Evolutionary conservation across 2,888 invertebrate genomes (phyloP).

Genomic region (Aspidiotus destructor): DNA sequence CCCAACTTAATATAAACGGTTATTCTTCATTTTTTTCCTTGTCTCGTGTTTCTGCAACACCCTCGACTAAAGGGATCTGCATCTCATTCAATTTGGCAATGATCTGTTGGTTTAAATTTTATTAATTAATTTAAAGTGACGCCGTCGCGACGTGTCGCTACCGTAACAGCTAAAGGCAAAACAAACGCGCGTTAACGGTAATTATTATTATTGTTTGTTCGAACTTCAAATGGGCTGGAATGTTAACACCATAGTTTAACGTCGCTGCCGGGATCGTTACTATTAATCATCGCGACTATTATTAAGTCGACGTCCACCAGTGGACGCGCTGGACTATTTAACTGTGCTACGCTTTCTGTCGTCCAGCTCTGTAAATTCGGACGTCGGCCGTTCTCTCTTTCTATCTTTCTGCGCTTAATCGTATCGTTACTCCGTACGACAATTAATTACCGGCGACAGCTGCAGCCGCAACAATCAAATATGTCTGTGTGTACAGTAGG

Average conservation of each 20-base stretch:
- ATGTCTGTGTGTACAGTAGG: constrained; percentile 10
- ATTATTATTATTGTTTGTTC: constrained; percentile 1
- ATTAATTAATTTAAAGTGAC: neutral
- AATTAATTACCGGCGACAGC: constrained; percentile 29
- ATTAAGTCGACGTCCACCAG: constrained; percentile 29
- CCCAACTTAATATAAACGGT: too few relatives aligned
- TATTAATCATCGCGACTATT: constrained; percentile 31
- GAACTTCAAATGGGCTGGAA: constrained; percentile 13
- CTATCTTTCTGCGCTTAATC: neutral
- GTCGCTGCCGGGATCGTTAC: constrained; percentile 9
- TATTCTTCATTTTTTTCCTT: too few relatives aligned
- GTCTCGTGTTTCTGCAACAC: too few relatives aligned
- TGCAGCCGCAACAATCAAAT: constrained; percentile 32
- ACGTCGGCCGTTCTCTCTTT: neutral
- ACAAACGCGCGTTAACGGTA: neutral
- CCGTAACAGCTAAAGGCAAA: neutral
- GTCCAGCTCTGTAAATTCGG: neutral
- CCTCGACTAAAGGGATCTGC: too few relatives aligned
- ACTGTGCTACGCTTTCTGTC: constrained; percentile 1
- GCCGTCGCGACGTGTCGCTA: neutral
- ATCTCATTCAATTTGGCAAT: neutral
- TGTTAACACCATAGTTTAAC: constrained; percentile 30
- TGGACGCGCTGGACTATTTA: constrained; percentile 26
- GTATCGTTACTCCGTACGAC: constrained; percentile 8
- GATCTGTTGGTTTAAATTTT: neutral